Evolutionary conservation across 1,140 invertebrate species (phyloP).

Genomic region (Laupala kohalensis): DNA sequence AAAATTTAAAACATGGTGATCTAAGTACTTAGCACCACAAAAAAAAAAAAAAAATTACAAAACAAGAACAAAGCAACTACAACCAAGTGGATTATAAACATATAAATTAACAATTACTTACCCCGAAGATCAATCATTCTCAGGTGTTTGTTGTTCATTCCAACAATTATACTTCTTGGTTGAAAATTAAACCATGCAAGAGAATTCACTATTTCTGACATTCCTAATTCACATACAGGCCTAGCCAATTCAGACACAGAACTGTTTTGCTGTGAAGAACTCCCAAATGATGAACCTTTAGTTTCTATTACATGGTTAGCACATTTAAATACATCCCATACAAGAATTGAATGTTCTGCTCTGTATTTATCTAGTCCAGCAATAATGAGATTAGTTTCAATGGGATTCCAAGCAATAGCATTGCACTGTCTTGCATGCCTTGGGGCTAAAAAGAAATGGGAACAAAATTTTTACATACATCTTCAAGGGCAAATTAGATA

Average conservation of each 20-base stretch:
- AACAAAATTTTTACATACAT: background rate
- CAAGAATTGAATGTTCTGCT: slow-evolving; percentile 61
- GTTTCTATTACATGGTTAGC: slow-evolving; percentile 27
- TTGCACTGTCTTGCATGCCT: slow-evolving; percentile 73
- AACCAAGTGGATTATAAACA: no score
- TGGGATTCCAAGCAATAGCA: slow-evolving; percentile 76
- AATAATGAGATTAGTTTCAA: slow-evolving; percentile 68
- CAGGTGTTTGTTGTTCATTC: slow-evolving; percentile 78
- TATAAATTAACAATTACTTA: slow-evolving; percentile 25
- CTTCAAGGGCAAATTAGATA: background rate
- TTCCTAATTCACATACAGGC: slow-evolving; percentile 51
- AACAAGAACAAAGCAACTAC: no score
- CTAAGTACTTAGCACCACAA: no score
- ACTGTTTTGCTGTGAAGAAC: slow-evolving; percentile 13
- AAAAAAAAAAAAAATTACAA: no score
- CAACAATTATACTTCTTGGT: slow-evolving; percentile 60
- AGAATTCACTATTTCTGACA: slow-evolving; percentile 71
- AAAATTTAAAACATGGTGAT: background rate
- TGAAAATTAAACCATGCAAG: slow-evolving; percentile 71
- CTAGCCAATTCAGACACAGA: slow-evolving; percentile 29
- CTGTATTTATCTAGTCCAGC: slow-evolving; percentile 76
- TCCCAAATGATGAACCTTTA: slow-evolving; percentile 15
- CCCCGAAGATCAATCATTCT: slow-evolving; percentile 86
- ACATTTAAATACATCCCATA: slow-evolving; percentile 63
- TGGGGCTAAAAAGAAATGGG: slow-evolving; percentile 39